Conservation (phyloP, 2,113 vertebrate species). For the Anthoscopus minutus region DNA sequence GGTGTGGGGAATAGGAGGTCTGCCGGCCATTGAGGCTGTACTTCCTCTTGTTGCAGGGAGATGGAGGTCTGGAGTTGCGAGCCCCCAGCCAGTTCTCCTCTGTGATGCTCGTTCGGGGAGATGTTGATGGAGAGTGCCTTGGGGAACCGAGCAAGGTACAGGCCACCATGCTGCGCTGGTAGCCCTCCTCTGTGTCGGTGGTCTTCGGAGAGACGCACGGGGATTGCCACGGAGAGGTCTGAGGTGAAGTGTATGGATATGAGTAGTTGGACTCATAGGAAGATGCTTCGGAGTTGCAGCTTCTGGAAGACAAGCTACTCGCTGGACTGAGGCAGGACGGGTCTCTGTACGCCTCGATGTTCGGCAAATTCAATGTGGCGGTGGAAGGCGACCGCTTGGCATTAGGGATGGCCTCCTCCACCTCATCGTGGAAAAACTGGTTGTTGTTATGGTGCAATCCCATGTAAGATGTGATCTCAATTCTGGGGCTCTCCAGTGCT, state of each 20-base stretch:
- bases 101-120: constrained; percentile 83
- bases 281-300: constrained; percentile 94
- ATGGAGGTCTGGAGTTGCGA: constrained; percentile 80
- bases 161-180: constrained; percentile 80
- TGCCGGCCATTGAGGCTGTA: constrained; percentile 86
- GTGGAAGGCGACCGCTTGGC: constrained; percentile 82
- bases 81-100: constrained; percentile 87
- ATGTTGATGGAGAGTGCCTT: constrained; percentile 82
- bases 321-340: constrained; percentile 93
- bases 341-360: constrained; percentile 89
- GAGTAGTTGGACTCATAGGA: constrained; percentile 95
- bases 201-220: constrained; percentile 92
- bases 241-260: constrained; percentile 88
- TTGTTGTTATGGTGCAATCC: constrained; percentile 72
- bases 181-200: constrained; percentile 74
- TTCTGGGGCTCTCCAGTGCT: constrained; percentile 88
- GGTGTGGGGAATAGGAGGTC: constrained; percentile 82
- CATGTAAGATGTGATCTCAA: constrained; percentile 92
- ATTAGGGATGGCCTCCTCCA: constrained; percentile 79
- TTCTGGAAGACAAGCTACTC: constrained; percentile 92
- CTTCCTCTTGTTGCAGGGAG: constrained; percentile 90
- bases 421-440: constrained; percentile 84
- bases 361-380: constrained; percentile 87
- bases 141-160: constrained; percentile 86
- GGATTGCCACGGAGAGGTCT: constrained; percentile 95